Evolutionary conservation across 2,797 vertebrate species (phyloP).

Genomic region (Zalophus californianus): DNA sequence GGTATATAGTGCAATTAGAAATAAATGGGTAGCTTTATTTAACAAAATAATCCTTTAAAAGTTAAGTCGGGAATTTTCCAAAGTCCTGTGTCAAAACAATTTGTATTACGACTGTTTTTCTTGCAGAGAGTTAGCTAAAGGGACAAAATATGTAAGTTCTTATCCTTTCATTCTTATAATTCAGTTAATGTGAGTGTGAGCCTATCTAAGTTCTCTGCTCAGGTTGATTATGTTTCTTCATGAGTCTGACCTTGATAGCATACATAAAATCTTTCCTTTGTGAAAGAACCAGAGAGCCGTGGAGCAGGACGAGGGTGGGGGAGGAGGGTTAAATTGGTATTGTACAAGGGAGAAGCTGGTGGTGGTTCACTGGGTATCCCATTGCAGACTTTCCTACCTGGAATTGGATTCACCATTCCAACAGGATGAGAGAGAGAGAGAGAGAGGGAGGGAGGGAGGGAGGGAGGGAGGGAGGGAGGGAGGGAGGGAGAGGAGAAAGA

Average conservation of each 20-base stretch:
- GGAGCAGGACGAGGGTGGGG: neutral
- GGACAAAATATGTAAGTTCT: neutral
- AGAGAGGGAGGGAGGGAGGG: no score
- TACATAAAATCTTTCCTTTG: neutral
- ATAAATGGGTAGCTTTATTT: neutral
- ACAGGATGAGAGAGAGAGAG: neutral
- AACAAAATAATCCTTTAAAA: neutral
- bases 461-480: fast-evolving
- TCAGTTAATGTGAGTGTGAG: neutral
- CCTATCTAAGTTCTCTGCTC: neutral
- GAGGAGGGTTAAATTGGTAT: neutral
- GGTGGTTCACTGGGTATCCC: neutral
- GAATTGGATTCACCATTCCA: neutral
- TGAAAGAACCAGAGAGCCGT: neutral
- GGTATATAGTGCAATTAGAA: neutral
- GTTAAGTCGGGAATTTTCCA: neutral
- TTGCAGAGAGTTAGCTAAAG: neutral
- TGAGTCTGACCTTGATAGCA: neutral
- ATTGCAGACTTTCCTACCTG: neutral
- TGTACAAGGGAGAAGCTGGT: neutral
- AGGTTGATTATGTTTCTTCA: neutral
- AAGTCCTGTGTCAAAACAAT: neutral
- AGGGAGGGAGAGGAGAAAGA: neutral
- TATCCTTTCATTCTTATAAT: neutral
- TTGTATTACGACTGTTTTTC: neutral